Evolutionary conservation across 2,113 vertebrate species (phyloP).

Genomic region (Lasiurus borealis): DNA sequence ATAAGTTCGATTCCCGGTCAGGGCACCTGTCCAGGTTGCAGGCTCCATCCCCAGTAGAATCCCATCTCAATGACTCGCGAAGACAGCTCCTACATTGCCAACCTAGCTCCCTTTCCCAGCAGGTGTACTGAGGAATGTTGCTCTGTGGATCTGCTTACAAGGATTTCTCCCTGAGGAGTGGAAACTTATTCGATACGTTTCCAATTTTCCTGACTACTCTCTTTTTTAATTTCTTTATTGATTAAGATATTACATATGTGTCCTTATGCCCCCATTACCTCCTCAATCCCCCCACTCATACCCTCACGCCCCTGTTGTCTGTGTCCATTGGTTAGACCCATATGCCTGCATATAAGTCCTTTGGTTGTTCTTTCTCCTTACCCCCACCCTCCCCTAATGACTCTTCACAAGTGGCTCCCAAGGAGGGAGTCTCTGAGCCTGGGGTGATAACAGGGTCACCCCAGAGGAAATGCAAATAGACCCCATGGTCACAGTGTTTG

Average conservation of each 20-base stretch:
- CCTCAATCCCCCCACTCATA: too few species aligned
- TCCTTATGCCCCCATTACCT: too few species aligned
- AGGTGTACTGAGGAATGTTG: not conserved
- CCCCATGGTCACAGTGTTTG: not conserved
- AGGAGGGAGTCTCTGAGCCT: not conserved
- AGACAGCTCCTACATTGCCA: accelerated
- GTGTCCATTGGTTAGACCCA: too few species aligned
- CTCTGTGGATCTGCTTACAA: not conserved
- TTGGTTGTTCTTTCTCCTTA: too few species aligned
- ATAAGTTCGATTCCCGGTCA: too few species aligned
- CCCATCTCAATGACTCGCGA: not conserved
- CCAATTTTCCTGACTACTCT: not conserved
- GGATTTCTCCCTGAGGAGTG: not conserved
- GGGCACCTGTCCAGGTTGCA: too few species aligned
- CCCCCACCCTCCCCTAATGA: too few species aligned
- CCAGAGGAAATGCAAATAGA: not conserved
- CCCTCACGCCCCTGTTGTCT: too few species aligned
- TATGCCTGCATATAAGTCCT: too few species aligned
- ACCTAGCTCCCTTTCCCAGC: not conserved
- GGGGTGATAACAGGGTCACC: not conserved
- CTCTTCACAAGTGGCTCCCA: not conserved
- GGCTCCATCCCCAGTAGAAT: not conserved
- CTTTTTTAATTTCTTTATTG: too few species aligned
- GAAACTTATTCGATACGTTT: not conserved
- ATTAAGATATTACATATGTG: too few species aligned